These are phyloP conservation scores for Goniozus legneri DNA, from an alignment of 1,140 invertebrate species.

Conservation along the genomic window DNA sequence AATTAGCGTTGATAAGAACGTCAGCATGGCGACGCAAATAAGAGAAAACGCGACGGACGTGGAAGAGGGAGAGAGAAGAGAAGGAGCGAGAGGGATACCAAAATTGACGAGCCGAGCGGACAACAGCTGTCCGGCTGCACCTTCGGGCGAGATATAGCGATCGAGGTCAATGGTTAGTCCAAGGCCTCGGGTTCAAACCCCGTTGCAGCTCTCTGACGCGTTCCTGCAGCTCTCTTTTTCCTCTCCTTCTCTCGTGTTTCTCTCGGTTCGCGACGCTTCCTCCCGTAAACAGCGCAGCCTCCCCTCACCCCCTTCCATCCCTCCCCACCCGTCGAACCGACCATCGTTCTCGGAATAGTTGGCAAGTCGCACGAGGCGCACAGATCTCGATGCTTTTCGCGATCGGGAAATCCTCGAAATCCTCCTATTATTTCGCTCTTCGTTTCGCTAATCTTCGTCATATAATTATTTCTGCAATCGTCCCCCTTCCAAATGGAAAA, in stretches of 20 bases:
- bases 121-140: slow-evolving; percentile 20
- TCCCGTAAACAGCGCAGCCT: slow-evolving; percentile 47
- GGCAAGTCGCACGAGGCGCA: slow-evolving; percentile 5
- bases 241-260: slow-evolving; percentile 34
- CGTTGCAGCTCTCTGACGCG: too few relatives aligned
- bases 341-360: slow-evolving; percentile 49
- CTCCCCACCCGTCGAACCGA: slow-evolving; percentile 15
- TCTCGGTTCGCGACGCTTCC: slow-evolving; percentile 41
- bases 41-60: background rate
- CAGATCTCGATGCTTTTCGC: slow-evolving; percentile 12
- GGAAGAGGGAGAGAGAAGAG: background rate
- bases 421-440: background rate
- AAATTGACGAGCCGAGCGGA: background rate
- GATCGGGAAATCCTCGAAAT: background rate
- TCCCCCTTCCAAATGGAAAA: too few relatives aligned
- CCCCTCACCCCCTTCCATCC: too few relatives aligned
- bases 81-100: background rate
- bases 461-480: too few relatives aligned
- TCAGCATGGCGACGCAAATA: too few relatives aligned
- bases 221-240: too few relatives aligned
- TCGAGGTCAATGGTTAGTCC: slow-evolving; percentile 55
- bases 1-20: too few relatives aligned
- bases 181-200: slow-evolving; percentile 52
- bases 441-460: too few relatives aligned
- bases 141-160: slow-evolving; percentile 42